Evolutionary conservation across 2,113 vertebrate species (phyloP).

Genomic region (Melanostigma gelatinosum): DNA sequence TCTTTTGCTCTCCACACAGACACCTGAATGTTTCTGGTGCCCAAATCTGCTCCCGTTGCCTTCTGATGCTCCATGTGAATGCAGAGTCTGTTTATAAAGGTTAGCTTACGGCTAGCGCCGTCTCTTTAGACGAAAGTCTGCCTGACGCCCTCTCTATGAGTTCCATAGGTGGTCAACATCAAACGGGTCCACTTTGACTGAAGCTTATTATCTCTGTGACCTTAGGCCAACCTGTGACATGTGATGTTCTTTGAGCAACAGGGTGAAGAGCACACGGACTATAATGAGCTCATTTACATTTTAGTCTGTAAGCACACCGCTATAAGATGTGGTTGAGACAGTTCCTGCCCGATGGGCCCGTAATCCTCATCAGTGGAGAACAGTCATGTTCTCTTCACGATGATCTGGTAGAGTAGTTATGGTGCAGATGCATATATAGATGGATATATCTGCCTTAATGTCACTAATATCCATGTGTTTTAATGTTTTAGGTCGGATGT

Average conservation of each 20-base stretch:
- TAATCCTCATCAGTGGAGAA: slow-evolving; percentile 72
- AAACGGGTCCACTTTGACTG: slow-evolving; percentile 58
- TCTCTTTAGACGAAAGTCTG: slow-evolving; percentile 38
- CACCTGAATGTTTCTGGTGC: background rate
- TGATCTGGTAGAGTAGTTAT: slow-evolving; percentile 34
- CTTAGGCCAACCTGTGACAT: slow-evolving; percentile 59
- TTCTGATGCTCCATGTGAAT: background rate
- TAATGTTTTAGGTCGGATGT: slow-evolving; percentile 90
- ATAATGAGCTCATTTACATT: slow-evolving; percentile 84
- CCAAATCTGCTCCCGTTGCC: no score
- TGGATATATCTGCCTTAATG: slow-evolving; percentile 13
- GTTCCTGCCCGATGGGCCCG: slow-evolving; percentile 25
- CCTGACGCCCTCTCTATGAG: slow-evolving; percentile 27
- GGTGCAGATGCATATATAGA: background rate
- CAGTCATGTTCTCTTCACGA: slow-evolving; percentile 47
- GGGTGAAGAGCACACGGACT: slow-evolving; percentile 56
- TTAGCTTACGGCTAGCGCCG: slow-evolving; percentile 22
- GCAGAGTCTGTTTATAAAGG: background rate
- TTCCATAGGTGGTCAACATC: slow-evolving; percentile 65
- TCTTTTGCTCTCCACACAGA: no score
- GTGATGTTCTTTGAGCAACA: slow-evolving; percentile 50
- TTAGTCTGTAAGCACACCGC: slow-evolving; percentile 35
- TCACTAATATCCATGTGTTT: slow-evolving; percentile 1
- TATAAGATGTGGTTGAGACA: slow-evolving; percentile 36
- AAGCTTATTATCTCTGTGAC: slow-evolving; percentile 75